Base-by-base conservation (phyloP, 2,113 vertebrate genomes). In the Rhinolophus sinicus region DNA sequence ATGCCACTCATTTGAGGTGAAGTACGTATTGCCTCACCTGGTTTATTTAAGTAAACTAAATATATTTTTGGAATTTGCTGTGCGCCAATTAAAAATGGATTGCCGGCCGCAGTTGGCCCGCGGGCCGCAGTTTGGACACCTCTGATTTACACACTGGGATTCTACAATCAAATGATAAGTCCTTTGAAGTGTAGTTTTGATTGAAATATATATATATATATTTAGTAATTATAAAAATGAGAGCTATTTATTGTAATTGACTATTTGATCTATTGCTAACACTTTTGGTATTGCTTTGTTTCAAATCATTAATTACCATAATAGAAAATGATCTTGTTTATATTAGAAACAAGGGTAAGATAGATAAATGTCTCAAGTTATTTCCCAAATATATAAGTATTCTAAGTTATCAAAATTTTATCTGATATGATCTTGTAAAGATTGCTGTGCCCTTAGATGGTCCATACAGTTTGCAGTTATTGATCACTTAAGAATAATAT, bases 271-370 rank as follows among this genome's bases (percentile, higher is more conserved):
- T 81, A 89, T 86, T 40, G 58, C 44, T 87, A 64, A 93, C 62
- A 73, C 7, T 65, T 76, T 40, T 72, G 56, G 4, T 47, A 72
- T 56, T 78, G 18, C 26, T 54, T 90, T 62, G 11, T 65, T 73
- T 87, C 28, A 97, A 56, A 77, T 75, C 56, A 86, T 24, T 78
- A 76, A 56, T 81, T 76, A 15, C 54, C 50, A 13, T 9, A 91
- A 69, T 8, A 93, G 30, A 30, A 81, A 97, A 97, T 54, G 15
- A 1, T 73, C 95, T 58, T 83, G 3, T 87, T 70, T 88, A 65
- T 13, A 78, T n/a, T n/a, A 90, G 40, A 85, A 85, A 38, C 28
- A 19, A 40, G 40, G 56, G 24, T 35, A 67, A 60, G 64, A 84
- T 52, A 93, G 81, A 62, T 28, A 33, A 90, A 56, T 56, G 1